Base-by-base conservation (phyloP, 2,113 vertebrate genomes). In the Microtus montanus region DNA sequence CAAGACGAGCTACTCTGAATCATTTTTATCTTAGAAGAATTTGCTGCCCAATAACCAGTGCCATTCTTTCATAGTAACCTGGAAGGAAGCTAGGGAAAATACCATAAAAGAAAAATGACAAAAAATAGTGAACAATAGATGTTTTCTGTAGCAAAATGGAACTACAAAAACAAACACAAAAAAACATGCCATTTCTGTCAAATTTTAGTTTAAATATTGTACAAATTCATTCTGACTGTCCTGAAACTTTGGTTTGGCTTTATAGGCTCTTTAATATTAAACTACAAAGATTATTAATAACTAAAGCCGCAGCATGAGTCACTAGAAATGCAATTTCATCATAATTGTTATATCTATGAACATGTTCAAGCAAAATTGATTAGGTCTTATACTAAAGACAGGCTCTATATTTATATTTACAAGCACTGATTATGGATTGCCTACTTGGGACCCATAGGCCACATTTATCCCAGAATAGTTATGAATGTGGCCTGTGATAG, bases 291-390 rank as follows among this genome's bases (percentile, higher is more conserved):
- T 63, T 19, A 38, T 79, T 93, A 74, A 24, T 92, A 90, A 74
- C 80, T 35, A 89, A 44, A 73, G 73, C 20, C n/a, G 35, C 58
- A 66, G 78, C 79, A 7, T 61, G 6, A 78, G 68, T 95, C 49
- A 90, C 71, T 80, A 92, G 61, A 95, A 94, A 94, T 77, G 54
- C 47, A 80, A 30, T 83, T 88, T 89, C 87, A 96, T 87, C 64
- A 91, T 61, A 89, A 63, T 71, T 35, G 47, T 70, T 52, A 2
- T 49, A 71, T 85, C 82, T 54, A 61, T 61, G 47, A 30, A 64
- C 54, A 88, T 24, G 79, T 63, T 30, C 66, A 58, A 92, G 78
- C 77, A 80, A 90, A 94, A 87, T 38, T n/a, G n/a, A 13, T 90
- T 35, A 84, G 63, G 8, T 26, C 70, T 93, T 73, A 38, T 15